These are phyloP conservation scores for Probosciger aterrimus DNA, from an alignment of 2,113 vertebrate genomes.

Conservation along the genomic window DNA sequence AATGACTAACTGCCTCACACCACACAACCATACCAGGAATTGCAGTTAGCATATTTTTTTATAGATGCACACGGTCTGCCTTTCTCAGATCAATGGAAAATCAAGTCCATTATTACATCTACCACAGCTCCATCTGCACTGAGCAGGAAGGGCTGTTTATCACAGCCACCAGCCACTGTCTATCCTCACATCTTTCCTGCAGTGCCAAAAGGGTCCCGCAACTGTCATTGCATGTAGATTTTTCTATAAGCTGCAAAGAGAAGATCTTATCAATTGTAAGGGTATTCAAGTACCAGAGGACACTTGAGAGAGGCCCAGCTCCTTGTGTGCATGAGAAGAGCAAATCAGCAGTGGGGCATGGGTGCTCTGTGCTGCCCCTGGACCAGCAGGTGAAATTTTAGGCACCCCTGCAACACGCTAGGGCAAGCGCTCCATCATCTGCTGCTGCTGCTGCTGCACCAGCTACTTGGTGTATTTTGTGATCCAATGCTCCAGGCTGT, in stretches of 20 bases:
- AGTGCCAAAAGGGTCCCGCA: not conserved
- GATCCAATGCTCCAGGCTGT: not conserved
- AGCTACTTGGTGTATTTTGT: fast-evolving
- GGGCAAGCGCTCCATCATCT: not conserved
- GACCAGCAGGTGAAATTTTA: fast-evolving
- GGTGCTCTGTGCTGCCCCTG: not conserved
- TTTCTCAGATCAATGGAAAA: not conserved
- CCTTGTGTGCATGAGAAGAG: not conserved
- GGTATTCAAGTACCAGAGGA: not conserved
- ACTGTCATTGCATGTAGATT: not conserved
- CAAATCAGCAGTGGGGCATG: fast-evolving
- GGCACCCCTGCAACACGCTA: too few relatives aligned
- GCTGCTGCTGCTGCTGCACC: not conserved
- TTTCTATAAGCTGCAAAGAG: not conserved
- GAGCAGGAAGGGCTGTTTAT: not conserved
- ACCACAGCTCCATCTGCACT: not conserved
- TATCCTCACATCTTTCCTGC: not conserved
- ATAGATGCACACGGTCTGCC: not conserved
- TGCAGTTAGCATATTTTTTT: not conserved
- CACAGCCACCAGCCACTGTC: not conserved
- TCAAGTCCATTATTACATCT: not conserved
- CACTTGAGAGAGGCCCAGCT: not conserved
- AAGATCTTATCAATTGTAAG: not conserved
- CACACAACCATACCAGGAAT: not conserved
- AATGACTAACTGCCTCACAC: not conserved